Evolutionary conservation across 2,888 invertebrate genomes (phyloP).

Genomic region (Apeira syringaria): DNA sequence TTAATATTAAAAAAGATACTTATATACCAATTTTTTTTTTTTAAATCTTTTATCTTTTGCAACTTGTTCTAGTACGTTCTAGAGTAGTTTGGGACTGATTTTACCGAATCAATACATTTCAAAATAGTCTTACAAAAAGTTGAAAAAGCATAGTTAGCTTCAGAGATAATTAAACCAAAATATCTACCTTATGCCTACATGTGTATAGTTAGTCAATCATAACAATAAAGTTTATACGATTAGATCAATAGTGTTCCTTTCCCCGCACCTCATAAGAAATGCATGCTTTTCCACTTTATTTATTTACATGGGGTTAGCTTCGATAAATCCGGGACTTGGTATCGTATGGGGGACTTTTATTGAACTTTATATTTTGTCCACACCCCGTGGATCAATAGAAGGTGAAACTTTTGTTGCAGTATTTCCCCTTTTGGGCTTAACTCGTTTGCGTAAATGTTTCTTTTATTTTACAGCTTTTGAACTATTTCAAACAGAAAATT

Average conservation of each 20-base stretch:
- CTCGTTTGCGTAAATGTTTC: slow-evolving; percentile 8
- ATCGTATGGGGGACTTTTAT: slow-evolving; percentile 77
- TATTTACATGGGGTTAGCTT: slow-evolving; percentile 79
- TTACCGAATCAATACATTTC: no score
- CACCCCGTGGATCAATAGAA: slow-evolving; percentile 72
- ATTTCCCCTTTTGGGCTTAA: slow-evolving; percentile 31
- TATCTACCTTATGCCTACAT: no score
- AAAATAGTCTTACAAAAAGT: no score
- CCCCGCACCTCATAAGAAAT: slow-evolving; percentile 75
- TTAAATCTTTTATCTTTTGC: no score
- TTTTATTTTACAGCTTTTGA: slow-evolving; percentile 11
- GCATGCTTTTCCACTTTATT: slow-evolving; percentile 76
- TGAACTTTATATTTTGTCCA: slow-evolving; percentile 78
- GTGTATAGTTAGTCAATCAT: slow-evolving; percentile 39
- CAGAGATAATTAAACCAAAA: no score
- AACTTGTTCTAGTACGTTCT: no score
- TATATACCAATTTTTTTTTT: no score
- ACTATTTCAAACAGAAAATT: no score
- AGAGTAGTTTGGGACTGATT: no score
- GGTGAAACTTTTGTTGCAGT: slow-evolving; percentile 51
- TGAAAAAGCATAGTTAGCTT: no score
- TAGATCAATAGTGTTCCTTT: slow-evolving; percentile 68
- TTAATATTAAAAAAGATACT: no score
- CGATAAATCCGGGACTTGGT: slow-evolving; percentile 79
- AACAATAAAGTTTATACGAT: slow-evolving; percentile 45